A percentile compares a stretch with the other conserved stretches of the same genome.
Conservation (phyloP, 2,888 invertebrate genomes). For the Nemoura dubitans region DNA sequence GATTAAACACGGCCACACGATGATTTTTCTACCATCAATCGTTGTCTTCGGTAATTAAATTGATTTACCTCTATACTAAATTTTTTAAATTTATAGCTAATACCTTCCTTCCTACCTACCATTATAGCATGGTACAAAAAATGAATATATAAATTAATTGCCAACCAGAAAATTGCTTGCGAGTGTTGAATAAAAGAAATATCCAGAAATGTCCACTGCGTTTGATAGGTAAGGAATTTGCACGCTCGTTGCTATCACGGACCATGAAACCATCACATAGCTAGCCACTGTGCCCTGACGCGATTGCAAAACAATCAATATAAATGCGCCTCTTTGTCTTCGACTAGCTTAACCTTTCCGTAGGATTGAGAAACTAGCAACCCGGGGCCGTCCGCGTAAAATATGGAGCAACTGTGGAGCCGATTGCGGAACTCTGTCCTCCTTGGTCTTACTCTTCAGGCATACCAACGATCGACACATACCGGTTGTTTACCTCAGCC, state of each 20-base stretch:
- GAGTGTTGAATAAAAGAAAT: too few relatives aligned
- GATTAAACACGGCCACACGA: background rate
- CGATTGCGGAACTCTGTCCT: background rate
- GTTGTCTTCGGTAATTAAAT: background rate
- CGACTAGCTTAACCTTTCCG: background rate
- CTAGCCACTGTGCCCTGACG: background rate
- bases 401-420: background rate
- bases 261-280: background rate
- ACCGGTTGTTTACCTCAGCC: background rate
- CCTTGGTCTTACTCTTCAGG: background rate
- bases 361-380: background rate
- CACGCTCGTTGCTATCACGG: too few relatives aligned
- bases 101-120: too few relatives aligned
- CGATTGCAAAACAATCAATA: background rate
- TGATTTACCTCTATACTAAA: background rate
- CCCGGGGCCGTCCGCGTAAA: background rate
- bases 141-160: too few relatives aligned
- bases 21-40: background rate
- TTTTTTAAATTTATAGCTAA: too few relatives aligned
- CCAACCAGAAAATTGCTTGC: too few relatives aligned
- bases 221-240: too few relatives aligned
- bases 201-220: too few relatives aligned
- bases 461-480: background rate
- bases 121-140: too few relatives aligned
- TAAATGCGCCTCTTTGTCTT: background rate